These are phyloP conservation scores for Drosophila kikkawai DNA, from an alignment of 1,140 invertebrate species.

Conservation along the genomic window DNA sequence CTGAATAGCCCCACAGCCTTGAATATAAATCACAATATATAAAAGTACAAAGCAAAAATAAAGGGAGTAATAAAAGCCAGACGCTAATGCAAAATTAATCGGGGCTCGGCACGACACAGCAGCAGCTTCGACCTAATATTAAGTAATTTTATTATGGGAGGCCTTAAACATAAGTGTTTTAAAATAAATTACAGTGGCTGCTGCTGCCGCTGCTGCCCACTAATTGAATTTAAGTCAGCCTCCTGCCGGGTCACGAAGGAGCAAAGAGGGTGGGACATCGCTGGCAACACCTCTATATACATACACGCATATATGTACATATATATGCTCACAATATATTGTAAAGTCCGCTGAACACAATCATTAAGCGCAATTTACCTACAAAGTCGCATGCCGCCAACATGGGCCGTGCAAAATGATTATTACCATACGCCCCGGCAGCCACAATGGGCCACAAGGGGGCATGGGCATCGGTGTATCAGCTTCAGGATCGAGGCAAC, in stretches of 20 bases:
- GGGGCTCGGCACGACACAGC: constrained; percentile 39
- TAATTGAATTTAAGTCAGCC: constrained; percentile 79
- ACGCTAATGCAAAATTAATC: constrained; percentile 41
- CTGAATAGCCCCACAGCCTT: constrained; percentile 64
- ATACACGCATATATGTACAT: constrained; percentile 29
- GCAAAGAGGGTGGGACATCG: constrained; percentile 59
- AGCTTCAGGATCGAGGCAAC: constrained; percentile 44
- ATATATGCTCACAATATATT: constrained; percentile 50
- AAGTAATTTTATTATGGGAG: constrained; percentile 67
- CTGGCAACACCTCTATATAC: constrained; percentile 60
- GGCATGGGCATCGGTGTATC: constrained; percentile 18
- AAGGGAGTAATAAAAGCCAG: constrained; percentile 10
- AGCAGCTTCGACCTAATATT: constrained; percentile 61
- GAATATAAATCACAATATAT: constrained; percentile 46
- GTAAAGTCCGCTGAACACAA: constrained; percentile 76
- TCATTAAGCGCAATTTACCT: constrained; percentile 84
- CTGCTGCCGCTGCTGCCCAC: constrained; percentile 66
- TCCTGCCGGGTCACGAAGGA: constrained; percentile 49
- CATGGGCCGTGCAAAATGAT: constrained; percentile 68
- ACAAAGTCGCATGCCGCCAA: constrained; percentile 79
- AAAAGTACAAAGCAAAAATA: constrained; percentile 7
- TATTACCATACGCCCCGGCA: constrained; percentile 75
- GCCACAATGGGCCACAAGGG: constrained; percentile 20
- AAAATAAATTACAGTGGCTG: constrained; percentile 70
- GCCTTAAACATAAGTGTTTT: constrained; percentile 69